Percentiles rank a stretch among this genome's conserved stretches.
phyloP scores from a whole-genome alignment of 2,797 vertebrate species.

The Scolopax bukidnonensis region DNA sequence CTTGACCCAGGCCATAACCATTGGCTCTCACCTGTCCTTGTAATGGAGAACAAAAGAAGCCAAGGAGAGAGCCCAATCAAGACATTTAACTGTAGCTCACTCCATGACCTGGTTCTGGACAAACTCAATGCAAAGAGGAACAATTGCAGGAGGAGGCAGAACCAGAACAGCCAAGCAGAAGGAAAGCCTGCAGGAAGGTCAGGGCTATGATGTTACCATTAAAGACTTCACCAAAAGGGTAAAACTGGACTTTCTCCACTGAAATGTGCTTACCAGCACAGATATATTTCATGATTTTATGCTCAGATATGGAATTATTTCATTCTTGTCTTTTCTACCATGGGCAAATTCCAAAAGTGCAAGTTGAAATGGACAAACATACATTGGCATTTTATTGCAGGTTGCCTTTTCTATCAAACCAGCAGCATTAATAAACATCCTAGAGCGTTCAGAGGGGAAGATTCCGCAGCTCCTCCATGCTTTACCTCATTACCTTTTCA shows the following conservation, averaged over 20 bases:
- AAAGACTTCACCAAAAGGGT: neutral
- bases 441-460: slow-evolving; percentile 7
- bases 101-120: neutral
- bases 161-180: neutral
- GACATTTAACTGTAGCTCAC: neutral
- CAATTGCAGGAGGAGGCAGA: neutral
- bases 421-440: slow-evolving; percentile 15
- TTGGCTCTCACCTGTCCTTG: fast-evolving
- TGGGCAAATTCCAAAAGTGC: neutral
- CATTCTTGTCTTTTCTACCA: neutral
- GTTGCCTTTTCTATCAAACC: neutral
- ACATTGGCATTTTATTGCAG: neutral
- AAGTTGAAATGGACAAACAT: neutral
- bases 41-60: neutral
- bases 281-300: neutral
- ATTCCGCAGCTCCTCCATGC: neutral
- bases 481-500: slow-evolving; percentile 48
- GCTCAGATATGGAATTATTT: neutral
- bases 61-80: neutral
- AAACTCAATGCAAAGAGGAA: neutral
- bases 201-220: too few relatives aligned
- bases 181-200: neutral
- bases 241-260: neutral
- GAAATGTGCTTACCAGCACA: neutral
- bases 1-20: neutral